Percentiles rank a stretch among this genome's conserved stretches.
Conservation (phyloP, 1,140 invertebrate species). For the Aleiodes sp. region DNA sequence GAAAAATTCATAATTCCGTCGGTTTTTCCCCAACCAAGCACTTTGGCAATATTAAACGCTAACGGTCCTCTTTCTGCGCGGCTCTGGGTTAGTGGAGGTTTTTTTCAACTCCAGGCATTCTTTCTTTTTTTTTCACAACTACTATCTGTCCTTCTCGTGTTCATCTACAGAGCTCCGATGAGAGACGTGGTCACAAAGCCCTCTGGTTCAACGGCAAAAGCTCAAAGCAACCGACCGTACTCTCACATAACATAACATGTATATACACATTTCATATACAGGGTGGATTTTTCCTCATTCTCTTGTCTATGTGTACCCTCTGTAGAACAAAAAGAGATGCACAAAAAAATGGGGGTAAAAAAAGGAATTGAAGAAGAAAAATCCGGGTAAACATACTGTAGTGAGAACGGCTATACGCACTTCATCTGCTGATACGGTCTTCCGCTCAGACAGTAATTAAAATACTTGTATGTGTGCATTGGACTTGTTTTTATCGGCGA, state of each 20-base stretch:
- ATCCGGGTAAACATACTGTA: background rate
- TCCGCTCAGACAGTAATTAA: constrained; percentile 11
- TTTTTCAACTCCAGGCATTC: no score
- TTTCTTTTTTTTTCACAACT: no score
- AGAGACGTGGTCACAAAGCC: constrained; percentile 25
- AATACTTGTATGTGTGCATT: constrained; percentile 10
- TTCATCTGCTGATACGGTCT: constrained; percentile 6
- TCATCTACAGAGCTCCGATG: background rate
- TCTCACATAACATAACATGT: background rate
- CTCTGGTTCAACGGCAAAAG: constrained; percentile 23
- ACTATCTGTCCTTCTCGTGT: constrained; percentile 1
- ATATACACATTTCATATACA: background rate
- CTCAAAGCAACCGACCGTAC: constrained; percentile 28
- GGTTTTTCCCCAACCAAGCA: constrained; percentile 34
- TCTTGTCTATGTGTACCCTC: background rate
- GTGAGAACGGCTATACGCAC: background rate
- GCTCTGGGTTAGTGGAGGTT: background rate
- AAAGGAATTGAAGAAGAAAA: background rate
- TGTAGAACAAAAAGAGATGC: no score
- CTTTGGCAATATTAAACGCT: constrained; percentile 39
- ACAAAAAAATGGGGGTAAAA: no score
- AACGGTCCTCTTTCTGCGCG: background rate
- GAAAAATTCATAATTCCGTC: constrained; percentile 33
- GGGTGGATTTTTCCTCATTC: background rate
- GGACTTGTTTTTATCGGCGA: background rate